A percentile compares a stretch with the other conserved stretches of the same genome.
Conservation (phyloP, 2,113 vertebrate species). For the Corythornis cristatus region DNA sequence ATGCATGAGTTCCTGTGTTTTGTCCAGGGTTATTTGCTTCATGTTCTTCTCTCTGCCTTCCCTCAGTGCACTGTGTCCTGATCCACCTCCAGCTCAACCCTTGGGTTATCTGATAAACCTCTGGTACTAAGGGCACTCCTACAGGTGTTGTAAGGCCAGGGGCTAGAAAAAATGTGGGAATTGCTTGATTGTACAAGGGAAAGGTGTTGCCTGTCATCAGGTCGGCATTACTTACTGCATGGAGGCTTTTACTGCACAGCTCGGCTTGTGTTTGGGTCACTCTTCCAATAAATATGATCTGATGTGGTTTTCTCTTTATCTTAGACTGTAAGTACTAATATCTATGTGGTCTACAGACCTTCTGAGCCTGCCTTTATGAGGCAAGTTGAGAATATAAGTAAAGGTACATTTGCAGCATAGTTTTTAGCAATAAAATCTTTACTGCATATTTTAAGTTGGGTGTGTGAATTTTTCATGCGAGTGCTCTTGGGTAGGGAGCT, state of each 20-base stretch:
- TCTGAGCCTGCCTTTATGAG: not conserved
- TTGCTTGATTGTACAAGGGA: not conserved
- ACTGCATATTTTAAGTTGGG: not conserved
- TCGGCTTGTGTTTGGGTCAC: not conserved
- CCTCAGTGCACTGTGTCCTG: not conserved
- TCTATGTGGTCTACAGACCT: not conserved
- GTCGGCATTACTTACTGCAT: not conserved
- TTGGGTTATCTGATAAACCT: fast-evolving
- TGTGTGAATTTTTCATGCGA: not conserved
- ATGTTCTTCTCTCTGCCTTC: not conserved
- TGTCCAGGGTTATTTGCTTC: fast-evolving
- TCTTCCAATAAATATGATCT: not conserved
- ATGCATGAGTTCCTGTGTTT: fast-evolving
- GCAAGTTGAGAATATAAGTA: not conserved
- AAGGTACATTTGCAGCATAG: not conserved
- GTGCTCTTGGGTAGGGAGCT: not conserved
- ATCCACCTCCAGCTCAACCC: not conserved
- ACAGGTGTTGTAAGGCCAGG: not conserved
- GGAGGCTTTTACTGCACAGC: not conserved
- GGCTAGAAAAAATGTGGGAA: not conserved
- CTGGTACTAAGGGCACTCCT: not conserved
- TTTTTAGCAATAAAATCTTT: not conserved
- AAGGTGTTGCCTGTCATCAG: fast-evolving
- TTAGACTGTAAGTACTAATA: not conserved
- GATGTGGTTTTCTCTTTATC: not conserved